Evolutionary conservation across 2,113 vertebrate species (phyloP).

Genomic region (Pituophis catenifer): DNA sequence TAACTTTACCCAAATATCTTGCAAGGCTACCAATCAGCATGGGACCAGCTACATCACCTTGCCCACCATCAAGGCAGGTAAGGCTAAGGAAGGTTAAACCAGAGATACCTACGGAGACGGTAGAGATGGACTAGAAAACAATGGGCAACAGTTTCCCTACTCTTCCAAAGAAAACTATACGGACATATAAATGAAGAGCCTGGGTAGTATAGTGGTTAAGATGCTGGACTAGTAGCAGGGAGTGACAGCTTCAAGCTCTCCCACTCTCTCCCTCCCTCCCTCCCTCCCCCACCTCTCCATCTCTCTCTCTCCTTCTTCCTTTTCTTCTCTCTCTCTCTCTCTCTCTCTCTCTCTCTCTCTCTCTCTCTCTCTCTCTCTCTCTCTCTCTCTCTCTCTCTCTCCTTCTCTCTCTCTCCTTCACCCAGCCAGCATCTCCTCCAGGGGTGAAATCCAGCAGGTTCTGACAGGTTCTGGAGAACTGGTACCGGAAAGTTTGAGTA

Average conservation of each 20-base stretch:
- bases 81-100: not conserved
- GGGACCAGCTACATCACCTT: not conserved
- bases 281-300: too few species aligned
- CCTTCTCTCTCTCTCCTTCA: too few species aligned
- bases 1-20: constrained; percentile 20
- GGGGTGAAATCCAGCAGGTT: too few species aligned
- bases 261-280: not conserved
- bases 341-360: too few species aligned
- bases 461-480: too few species aligned
- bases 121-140: not conserved
- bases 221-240: not conserved
- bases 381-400: too few species aligned
- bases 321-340: too few species aligned
- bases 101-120: not conserved
- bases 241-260: not conserved
- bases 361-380: too few species aligned
- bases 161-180: not conserved
- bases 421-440: too few species aligned
- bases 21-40: constrained; percentile 13
- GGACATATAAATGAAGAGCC: not conserved
- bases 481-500: too few species aligned
- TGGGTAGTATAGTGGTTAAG: not conserved
- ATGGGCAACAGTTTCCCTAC: not conserved
- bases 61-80: constrained; percentile 17
- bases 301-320: too few species aligned